phyloP scores from a whole-genome alignment of 2,113 vertebrate genomes.

The Psittacula cyanocephala region DNA sequence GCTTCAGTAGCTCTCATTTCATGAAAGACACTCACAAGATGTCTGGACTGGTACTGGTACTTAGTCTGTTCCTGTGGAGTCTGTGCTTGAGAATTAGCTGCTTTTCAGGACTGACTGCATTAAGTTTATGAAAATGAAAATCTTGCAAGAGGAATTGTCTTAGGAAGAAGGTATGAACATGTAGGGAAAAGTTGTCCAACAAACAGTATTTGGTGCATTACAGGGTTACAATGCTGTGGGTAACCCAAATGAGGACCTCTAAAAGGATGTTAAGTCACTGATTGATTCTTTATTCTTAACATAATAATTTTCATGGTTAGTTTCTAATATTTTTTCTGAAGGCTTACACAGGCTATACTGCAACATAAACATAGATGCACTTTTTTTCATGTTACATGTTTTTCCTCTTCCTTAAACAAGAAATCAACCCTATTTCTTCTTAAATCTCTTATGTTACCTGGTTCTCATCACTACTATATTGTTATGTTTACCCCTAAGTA shows the following conservation, averaged over 20 bases:
- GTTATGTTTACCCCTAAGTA: not conserved
- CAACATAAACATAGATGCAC: not conserved
- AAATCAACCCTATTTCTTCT: not conserved
- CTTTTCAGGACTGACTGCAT: not conserved
- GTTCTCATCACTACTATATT: not conserved
- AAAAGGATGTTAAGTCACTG: not conserved
- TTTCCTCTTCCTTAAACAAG: not conserved
- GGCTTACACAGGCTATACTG: not conserved
- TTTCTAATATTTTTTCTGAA: not conserved
- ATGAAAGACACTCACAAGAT: not conserved
- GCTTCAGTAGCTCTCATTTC: not conserved
- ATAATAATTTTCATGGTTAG: not conserved
- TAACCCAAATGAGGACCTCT: not conserved
- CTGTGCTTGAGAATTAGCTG: not conserved
- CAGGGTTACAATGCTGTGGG: not conserved
- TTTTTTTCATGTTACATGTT: not conserved
- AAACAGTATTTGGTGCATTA: not conserved
- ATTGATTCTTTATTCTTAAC: not conserved
- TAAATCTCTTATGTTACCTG: not conserved
- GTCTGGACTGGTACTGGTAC: not conserved
- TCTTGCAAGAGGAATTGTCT: not conserved
- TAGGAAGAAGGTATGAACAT: not conserved
- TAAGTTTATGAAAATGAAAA: not conserved
- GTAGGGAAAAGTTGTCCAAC: not conserved
- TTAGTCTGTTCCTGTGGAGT: not conserved